Evolutionary conservation across 2,797 vertebrate genomes (phyloP), one percentile per base, ranked within the genome.

Genomic region (Enteromius radiatus): DNA sequence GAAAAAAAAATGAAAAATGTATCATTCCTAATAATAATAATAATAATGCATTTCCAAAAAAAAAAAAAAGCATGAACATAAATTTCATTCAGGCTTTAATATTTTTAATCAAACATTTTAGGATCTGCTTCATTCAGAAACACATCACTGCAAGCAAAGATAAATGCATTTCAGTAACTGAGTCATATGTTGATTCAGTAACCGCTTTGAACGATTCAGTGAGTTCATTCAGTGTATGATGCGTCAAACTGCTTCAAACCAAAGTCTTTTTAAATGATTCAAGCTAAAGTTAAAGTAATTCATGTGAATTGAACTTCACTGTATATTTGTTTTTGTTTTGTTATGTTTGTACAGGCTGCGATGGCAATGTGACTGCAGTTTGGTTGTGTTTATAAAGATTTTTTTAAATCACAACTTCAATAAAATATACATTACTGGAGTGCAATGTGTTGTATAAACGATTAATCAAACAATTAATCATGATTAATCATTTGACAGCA

Each of bases 101-200:
- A n/a, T 26, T 69, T 33, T 65, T 36, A 36, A 21, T 36, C 17
- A 33, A 65, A 65, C 1, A 65, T 36, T 0, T 65, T n/a, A 41
- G n/a, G 21, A 23, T 5, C 5, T 43, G 38, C n/a, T 69, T 45
- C 14, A 17, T 69, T 69, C 23, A 69, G 21, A 68, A 67, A 68
- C 65, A 23, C 65, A 43, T 15, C 36, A 23, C 36, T 23, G 36
- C 65, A 68, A 11, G 33, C 17, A 38, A 69, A 15, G 38, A 68
- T 7, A 43, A 26, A 4, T 61, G 56, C 17, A 64, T 36, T 59
- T 59, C 21, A 69, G 36, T 45, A 23, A 69, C n/a, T 4, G 38
- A 69, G 38, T 69, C 38, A 41, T n/a, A 26, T 43, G 65, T 68
- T 26, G 38, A 43, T 68, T 68, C 65, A 43, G 67, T 43, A 41